Conservation (phyloP, 2,888 invertebrate genomes). For the Corbicula japonica region DNA sequence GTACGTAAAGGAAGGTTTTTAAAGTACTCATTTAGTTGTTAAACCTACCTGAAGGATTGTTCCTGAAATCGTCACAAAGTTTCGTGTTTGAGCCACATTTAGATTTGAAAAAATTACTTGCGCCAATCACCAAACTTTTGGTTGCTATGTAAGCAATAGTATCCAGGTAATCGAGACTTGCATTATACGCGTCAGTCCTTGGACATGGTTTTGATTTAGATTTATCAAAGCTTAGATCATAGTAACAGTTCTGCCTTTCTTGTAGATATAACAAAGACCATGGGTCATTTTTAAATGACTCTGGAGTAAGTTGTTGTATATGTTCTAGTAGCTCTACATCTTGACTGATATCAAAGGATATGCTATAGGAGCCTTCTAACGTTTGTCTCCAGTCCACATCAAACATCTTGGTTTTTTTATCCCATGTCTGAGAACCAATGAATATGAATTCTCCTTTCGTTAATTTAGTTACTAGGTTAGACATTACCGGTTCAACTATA, state of each 20-base stretch:
- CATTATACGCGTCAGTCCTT: neutral
- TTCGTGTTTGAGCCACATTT: neutral
- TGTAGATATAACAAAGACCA: slow-evolving; percentile 45
- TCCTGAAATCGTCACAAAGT: too few relatives aligned
- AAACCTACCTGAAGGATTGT: too few relatives aligned
- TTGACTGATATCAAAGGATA: slow-evolving; percentile 42
- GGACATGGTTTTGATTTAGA: slow-evolving; percentile 10
- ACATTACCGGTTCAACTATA: slow-evolving; percentile 29
- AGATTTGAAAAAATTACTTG: slow-evolving; percentile 6
- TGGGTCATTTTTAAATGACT: slow-evolving; percentile 26
- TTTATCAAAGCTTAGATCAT: slow-evolving; percentile 49
- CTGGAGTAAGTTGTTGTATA: slow-evolving; percentile 11
- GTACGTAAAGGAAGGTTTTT: too few relatives aligned
- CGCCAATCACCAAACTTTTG: slow-evolving; percentile 35
- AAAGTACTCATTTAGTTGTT: too few relatives aligned
- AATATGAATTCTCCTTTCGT: slow-evolving; percentile 60
- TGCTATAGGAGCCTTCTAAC: slow-evolving; percentile 44
- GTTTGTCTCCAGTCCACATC: slow-evolving; percentile 15
- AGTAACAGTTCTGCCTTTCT: slow-evolving; percentile 39
- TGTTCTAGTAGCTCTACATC: slow-evolving; percentile 21
- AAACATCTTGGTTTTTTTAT: slow-evolving; percentile 37
- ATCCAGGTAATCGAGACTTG: slow-evolving; percentile 25
- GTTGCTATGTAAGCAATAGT: slow-evolving; percentile 29
- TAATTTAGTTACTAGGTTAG: slow-evolving; percentile 17
- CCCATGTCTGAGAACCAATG: slow-evolving; percentile 67